These are phyloP conservation scores for Sinocyclocheilus anshuiensis DNA, from an alignment of 2,113 vertebrate genomes.

Conservation along the genomic window DNA sequence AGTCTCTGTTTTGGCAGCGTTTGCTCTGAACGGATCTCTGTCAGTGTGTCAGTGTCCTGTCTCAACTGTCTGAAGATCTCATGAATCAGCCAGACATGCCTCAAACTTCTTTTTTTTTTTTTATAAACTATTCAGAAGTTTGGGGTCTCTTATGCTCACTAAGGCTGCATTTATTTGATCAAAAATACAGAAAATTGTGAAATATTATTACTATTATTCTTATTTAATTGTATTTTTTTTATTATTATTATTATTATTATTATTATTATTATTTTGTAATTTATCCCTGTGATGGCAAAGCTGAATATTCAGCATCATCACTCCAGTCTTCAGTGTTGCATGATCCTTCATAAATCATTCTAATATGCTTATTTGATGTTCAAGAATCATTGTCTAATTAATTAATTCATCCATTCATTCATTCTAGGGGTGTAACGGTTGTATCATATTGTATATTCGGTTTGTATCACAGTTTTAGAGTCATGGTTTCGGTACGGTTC, in stretches of 20 bases:
- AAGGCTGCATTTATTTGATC: too few relatives aligned
- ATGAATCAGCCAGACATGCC: neutral
- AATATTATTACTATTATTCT: too few relatives aligned
- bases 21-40: neutral
- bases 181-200: neutral
- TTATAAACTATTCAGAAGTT: neutral
- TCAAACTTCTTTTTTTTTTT: neutral
- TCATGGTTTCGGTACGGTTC: too few relatives aligned
- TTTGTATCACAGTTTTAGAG: too few relatives aligned
- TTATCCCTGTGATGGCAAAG: neutral
- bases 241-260: too few relatives aligned
- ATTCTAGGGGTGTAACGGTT: too few relatives aligned
- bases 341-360: neutral
- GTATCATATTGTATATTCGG: too few relatives aligned
- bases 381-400: too few relatives aligned
- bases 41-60: constrained; percentile 25
- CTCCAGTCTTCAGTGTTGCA: neutral
- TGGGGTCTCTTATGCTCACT: too few relatives aligned
- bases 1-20: constrained; percentile 5
- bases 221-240: too few relatives aligned
- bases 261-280: neutral
- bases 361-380: too few relatives aligned
- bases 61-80: constrained; percentile 12
- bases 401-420: too few relatives aligned
- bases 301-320: neutral